Conservation (phyloP, 2,888 invertebrate genomes). For the Melolontha melolontha region DNA sequence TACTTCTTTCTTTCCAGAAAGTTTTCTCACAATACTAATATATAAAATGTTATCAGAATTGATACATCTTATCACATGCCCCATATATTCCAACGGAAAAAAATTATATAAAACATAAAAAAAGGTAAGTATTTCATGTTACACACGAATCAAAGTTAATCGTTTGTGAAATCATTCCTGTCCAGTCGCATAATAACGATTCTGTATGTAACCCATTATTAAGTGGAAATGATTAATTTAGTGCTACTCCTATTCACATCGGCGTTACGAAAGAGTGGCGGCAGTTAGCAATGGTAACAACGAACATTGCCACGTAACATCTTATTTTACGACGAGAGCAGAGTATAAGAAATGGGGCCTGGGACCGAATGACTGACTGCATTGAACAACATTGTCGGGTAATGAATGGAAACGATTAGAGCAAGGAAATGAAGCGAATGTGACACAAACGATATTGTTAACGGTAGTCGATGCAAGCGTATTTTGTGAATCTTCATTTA, state of each 20-base stretch:
- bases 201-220: constrained; percentile 39
- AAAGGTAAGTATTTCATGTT: constrained; percentile 16
- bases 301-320: constrained; percentile 39
- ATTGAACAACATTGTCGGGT: constrained; percentile 44
- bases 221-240: constrained; percentile 41
- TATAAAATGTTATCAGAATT: too few species aligned
- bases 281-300: constrained; percentile 42
- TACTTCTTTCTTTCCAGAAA: too few species aligned
- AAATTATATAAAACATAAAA: neutral
- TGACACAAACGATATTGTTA: constrained; percentile 52
- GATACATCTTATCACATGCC: too few species aligned
- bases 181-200: constrained; percentile 32
- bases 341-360: constrained; percentile 40
- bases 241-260: constrained; percentile 40
- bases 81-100: too few species aligned
- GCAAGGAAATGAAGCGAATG: constrained; percentile 49
- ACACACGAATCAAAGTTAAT: constrained; percentile 31
- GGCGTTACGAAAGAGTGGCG: constrained; percentile 38
- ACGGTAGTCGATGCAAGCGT: constrained; percentile 24
- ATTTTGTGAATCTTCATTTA: constrained; percentile 3
- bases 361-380: constrained; percentile 37
- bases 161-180: constrained; percentile 36
- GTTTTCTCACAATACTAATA: too few species aligned
- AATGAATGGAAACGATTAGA: constrained; percentile 52
- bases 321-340: constrained; percentile 29